These are phyloP conservation scores for Drosophila biarmipes DNA, from an alignment of 1,140 invertebrate genomes.

Conservation along the genomic window DNA sequence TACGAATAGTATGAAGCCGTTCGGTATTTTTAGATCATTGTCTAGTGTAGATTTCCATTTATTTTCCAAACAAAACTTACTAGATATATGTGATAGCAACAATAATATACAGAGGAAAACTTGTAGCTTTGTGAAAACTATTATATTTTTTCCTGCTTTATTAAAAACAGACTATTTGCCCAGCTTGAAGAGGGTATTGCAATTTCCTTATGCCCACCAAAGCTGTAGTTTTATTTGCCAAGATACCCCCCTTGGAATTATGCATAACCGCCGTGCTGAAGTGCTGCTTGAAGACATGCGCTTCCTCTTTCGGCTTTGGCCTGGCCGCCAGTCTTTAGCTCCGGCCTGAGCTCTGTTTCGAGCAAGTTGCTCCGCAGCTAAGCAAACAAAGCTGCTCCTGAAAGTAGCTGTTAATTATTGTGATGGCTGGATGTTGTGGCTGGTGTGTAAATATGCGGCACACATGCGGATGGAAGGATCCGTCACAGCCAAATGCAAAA, in stretches of 20 bases:
- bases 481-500: constrained; percentile 48
- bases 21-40: constrained; percentile 1
- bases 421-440: constrained; percentile 48
- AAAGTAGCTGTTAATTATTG: constrained; percentile 60
- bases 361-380: constrained; percentile 59
- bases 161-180: constrained; percentile 13
- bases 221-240: constrained; percentile 34
- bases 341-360: constrained; percentile 44
- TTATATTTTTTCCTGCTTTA: background rate
- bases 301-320: constrained; percentile 65
- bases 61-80: too few species aligned
- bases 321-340: constrained; percentile 30
- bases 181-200: constrained; percentile 31
- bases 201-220: constrained; percentile 9
- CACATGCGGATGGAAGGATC: constrained; percentile 42
- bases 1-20: background rate
- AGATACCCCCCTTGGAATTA: constrained; percentile 30
- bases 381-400: constrained; percentile 77
- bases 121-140: too few species aligned
- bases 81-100: too few species aligned
- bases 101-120: too few species aligned
- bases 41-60: background rate
- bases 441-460: constrained; percentile 60
- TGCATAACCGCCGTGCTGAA: constrained; percentile 54
- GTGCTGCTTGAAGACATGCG: constrained; percentile 77